phyloP scores from a whole-genome alignment of 1,140 invertebrate species.

The Pantala flavescens region DNA sequence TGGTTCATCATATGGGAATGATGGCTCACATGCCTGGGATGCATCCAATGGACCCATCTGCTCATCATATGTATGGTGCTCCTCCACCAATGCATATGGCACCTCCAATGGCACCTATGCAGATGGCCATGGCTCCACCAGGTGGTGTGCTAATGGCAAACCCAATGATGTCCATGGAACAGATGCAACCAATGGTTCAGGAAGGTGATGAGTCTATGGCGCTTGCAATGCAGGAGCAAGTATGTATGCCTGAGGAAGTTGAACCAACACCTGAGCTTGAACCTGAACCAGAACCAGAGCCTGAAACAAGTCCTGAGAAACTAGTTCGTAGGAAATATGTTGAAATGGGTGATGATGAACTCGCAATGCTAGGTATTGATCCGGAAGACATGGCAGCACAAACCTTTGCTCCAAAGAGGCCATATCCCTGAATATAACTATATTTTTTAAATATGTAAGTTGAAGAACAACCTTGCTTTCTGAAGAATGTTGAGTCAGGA shows the following conservation, averaged over 20 bases:
- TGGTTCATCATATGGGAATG: constrained; percentile 12
- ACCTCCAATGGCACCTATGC: not conserved
- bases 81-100: not conserved
- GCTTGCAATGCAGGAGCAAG: not conserved
- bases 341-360: constrained; percentile 28
- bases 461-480: too few species aligned
- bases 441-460: not conserved
- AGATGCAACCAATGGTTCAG: not conserved
- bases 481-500: too few species aligned
- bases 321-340: not conserved
- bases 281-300: not conserved
- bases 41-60: not conserved
- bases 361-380: constrained; percentile 39
- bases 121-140: not conserved
- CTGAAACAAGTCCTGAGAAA: not conserved
- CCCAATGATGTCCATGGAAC: not conserved
- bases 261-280: not conserved
- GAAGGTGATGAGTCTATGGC: not conserved
- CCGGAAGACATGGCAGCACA: constrained; percentile 33
- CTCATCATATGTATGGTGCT: not conserved
- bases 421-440: not conserved
- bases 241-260: not conserved
- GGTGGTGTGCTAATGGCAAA: not conserved
- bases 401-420: constrained; percentile 13
- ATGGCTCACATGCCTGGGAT: not conserved